Base-by-base conservation (phyloP, 2,888 invertebrate species). In the Eristalinus aeneus region DNA sequence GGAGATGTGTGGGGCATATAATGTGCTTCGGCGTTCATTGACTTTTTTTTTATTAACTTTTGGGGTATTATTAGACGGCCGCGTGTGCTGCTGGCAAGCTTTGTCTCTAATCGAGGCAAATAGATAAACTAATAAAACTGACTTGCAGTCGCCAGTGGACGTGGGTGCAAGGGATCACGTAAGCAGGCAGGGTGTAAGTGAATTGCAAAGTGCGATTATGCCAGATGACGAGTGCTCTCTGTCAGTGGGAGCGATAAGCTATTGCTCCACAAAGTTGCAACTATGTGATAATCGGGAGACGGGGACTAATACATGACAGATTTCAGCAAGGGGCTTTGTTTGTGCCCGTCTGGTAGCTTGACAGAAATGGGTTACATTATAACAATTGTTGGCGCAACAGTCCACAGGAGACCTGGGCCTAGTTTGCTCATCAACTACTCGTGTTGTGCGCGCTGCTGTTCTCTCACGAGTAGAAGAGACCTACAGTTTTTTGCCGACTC, bases 11-110 rank as follows among this genome's bases (percentile, higher is more conserved):
- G 46, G 46, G 46, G 12, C 2, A 16, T 67, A 67, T 75, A 60
- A 75, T 46, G 53, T 9, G 60, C 0, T 71, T 60, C 60, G 20
- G 22, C 60, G 58, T 71, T 32, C 60, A 65, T 75, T 75, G 60
- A 67, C 75, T 23, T 75, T 27, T 36, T 54, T 56, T 65, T 39
- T 16, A 46, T 46, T 58, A 20, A 65, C 36, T 36, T 32, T 31
- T 36, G 58, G 16, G 31, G 60, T 60, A 71, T 60, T 71, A 60
- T 39, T 60, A 60, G 60, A 65, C 56, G 46, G 46, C 16, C n/a
- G 16, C 46, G 16, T 46, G 46, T 46, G 46, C 16, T 16, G 16
- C 1, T 0, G 46, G 6, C 46, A 6, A 46, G 46, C 8, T 46
- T 16, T n/a, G n/a, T 16, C 8, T 46, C 32, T 20, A 63, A 63